Evolutionary conservation across 2,888 invertebrate genomes (phyloP), one percentile per base, ranked within the genome.

Genomic region (Conomelus anceps): DNA sequence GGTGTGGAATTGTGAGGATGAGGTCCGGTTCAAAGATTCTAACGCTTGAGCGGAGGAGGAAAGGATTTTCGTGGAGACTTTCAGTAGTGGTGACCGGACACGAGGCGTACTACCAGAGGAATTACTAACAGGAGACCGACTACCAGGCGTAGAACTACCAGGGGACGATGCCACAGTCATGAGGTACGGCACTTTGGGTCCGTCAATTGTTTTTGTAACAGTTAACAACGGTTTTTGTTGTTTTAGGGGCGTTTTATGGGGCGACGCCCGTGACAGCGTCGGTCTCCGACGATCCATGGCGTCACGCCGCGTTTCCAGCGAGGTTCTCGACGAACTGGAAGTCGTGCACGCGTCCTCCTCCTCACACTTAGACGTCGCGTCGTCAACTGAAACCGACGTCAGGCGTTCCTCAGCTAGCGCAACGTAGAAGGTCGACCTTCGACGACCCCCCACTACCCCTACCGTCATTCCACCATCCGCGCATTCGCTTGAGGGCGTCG

Each of bases 371-470:
- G 86, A 88, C 88, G 23, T 89, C 88, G 89, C 88, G 88, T 88
- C 89, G 26, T 34, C 22, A 85, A 87, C 84, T 22, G 88, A 84
- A 86, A 94, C 94, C 92, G 94, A 90, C 94, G 88, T 91, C 89
- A n/a, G n/a, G n/a, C 91, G 95, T 92, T 95, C 95, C 91, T 95
- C 95, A 90, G 95, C 95, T 91, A 96, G 94, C 91, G 96, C 95
- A 91, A 96, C 96, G 93, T 96, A 96, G 93, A 96, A 96, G 91
- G 96, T 96, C 88, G 96, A 96, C 91, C 96, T 94, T 90, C 96
- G 94, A 88, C 95, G 94, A 91, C 94, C 92, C 91, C 93, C 92
- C 92, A 92, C 93, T 92, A 92, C 93, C 92, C 90, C 91, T 20
- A 90, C 63, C n/a, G n/a, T n/a, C n/a, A n/a, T n/a, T n/a, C 63